A percentile compares a stretch with the other conserved stretches of the same genome.
phyloP scores from a whole-genome alignment of 2,888 invertebrate species.

The Phortica okadai region DNA sequence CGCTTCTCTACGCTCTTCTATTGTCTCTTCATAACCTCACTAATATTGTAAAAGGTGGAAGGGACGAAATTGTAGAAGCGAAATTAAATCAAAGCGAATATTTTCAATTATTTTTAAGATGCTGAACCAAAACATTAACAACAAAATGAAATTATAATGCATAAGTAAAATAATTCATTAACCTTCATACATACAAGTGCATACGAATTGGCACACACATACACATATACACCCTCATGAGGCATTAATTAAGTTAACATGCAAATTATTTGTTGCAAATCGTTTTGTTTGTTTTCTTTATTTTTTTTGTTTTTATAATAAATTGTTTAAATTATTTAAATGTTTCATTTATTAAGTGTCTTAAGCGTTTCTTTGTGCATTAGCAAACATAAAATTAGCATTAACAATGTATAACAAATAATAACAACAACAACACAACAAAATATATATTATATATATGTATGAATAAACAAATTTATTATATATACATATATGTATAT shows the following conservation, averaged over 20 bases:
- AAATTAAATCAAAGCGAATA: background rate
- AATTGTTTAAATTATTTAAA: conserved; percentile 15
- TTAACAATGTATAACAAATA: background rate
- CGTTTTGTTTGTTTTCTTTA: background rate
- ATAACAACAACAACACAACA: background rate
- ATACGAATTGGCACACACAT: background rate
- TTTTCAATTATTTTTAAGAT: conserved; percentile 6
- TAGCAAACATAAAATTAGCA: conserved; percentile 16
- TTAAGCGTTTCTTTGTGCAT: conserved; percentile 24
- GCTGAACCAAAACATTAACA: conserved; percentile 29
- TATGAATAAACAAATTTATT: background rate
- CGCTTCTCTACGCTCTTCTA: background rate
- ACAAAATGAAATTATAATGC: background rate
- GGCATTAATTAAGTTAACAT: background rate
- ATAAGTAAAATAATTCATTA: conserved; percentile 15
- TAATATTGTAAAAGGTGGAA: too few species aligned
- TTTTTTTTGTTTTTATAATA: background rate
- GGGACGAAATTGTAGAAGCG: too few species aligned
- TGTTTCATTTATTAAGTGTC: conserved; percentile 23
- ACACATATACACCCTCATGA: background rate
- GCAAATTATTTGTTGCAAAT: background rate
- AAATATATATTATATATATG: conserved; percentile 2
- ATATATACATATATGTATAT: background rate
- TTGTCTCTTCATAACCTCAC: background rate
- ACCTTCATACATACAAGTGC: background rate